These are phyloP conservation scores for Mionectes macconnelli DNA, from an alignment of 2,113 vertebrate genomes.

Conservation along the genomic window DNA sequence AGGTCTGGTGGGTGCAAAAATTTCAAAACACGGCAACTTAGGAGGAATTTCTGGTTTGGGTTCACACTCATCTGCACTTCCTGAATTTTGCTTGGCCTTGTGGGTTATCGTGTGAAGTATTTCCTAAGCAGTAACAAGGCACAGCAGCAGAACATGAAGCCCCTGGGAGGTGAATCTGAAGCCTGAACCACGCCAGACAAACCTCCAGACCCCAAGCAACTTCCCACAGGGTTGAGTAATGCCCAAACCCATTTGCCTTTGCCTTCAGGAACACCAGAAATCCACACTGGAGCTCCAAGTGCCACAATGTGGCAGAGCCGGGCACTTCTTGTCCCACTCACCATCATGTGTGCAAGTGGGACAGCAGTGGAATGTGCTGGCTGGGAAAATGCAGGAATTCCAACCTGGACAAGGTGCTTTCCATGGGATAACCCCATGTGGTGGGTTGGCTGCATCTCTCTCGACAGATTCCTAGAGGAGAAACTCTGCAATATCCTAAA, in stretches of 20 bases:
- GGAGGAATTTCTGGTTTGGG: neutral
- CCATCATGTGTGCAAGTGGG: fast-evolving
- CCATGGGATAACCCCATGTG: fast-evolving
- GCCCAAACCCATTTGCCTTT: neutral
- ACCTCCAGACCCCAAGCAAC: neutral
- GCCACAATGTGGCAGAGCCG: neutral
- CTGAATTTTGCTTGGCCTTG: neutral
- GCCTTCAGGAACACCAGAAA: neutral
- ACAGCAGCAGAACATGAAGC: neutral
- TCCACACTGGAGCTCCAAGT: neutral
- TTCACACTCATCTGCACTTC: neutral
- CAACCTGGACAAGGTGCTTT: fast-evolving
- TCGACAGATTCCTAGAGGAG: neutral
- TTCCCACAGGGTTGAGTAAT: fast-evolving
- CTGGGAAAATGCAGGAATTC: neutral
- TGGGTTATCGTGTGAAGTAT: neutral
- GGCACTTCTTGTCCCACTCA: neutral
- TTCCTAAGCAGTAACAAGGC: neutral
- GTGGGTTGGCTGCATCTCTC: neutral
- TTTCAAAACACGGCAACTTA: neutral
- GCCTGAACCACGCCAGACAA: neutral
- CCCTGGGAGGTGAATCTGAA: neutral
- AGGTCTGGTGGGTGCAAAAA: neutral
- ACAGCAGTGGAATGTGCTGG: neutral
- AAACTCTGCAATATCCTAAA: neutral